phyloP scores from a whole-genome alignment of 1,140 invertebrate genomes.

The Cydia fagiglandana region DNA sequence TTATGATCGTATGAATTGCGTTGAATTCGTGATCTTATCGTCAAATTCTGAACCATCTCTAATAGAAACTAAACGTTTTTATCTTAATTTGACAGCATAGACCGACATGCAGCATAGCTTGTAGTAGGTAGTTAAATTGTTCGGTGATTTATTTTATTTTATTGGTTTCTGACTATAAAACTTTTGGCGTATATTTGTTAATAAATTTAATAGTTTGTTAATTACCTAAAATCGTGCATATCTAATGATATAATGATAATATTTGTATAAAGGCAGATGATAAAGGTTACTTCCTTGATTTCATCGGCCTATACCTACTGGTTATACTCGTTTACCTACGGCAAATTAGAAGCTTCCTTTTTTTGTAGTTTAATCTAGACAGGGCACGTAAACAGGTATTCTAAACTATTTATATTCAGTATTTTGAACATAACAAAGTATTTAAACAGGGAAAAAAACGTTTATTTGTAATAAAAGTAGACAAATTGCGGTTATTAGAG shows the following conservation, averaged over 20 bases:
- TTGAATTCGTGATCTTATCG: conserved; percentile 1
- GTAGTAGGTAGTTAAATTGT: not conserved
- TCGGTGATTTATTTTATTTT: conserved; percentile 27
- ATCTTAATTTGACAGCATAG: conserved; percentile 10
- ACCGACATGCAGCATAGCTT: not conserved
- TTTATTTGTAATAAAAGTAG: too few species aligned
- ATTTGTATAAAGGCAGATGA: conserved; percentile 59
- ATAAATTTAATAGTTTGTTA: conserved; percentile 42
- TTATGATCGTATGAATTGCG: not conserved
- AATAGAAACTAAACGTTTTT: conserved; percentile 15
- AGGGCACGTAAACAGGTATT: too few species aligned
- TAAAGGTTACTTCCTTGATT: conserved; percentile 70
- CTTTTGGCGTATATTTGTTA: conserved; percentile 17
- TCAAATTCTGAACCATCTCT: conserved; percentile 1
- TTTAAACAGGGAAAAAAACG: too few species aligned
- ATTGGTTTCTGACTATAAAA: conserved; percentile 15
- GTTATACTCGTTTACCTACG: not conserved
- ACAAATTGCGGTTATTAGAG: too few species aligned
- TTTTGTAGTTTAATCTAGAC: too few species aligned
- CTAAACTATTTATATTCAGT: too few species aligned
- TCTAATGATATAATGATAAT: conserved; percentile 59
- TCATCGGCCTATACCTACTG: conserved; percentile 7
- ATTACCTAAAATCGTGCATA: conserved; percentile 60
- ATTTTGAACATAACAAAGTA: too few species aligned
- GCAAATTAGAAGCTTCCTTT: too few species aligned